Evolutionary conservation across 2,888 invertebrate genomes (phyloP).

Genomic region (Drosophila putrida): DNA sequence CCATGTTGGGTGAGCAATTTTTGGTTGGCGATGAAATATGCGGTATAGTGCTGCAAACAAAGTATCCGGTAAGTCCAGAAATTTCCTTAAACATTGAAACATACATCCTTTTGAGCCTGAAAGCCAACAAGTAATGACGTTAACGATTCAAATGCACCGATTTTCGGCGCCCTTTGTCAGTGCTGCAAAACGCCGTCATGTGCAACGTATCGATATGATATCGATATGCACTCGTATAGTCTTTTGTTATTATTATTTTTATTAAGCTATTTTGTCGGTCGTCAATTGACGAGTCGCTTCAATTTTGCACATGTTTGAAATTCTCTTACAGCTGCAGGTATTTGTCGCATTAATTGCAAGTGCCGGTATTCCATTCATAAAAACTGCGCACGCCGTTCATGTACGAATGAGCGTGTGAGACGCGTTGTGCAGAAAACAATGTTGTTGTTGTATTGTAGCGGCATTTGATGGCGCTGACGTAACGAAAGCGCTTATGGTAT

Average conservation of each 20-base stretch:
- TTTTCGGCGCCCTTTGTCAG: constrained; percentile 31
- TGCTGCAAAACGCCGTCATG: constrained; percentile 43
- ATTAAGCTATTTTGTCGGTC: constrained; percentile 8
- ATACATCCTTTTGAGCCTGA: constrained; percentile 7
- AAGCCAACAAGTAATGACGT: constrained; percentile 32
- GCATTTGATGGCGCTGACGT: constrained; percentile 57
- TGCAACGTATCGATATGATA: constrained; percentile 27
- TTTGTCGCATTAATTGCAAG: constrained; percentile 34
- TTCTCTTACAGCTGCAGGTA: constrained; percentile 37
- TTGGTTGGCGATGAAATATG: constrained; percentile 99
- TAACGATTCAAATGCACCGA: constrained; percentile 18
- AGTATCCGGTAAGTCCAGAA: constrained; percentile 88
- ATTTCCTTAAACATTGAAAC: background rate
- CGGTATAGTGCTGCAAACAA: constrained; percentile 97
- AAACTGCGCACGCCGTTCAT: constrained; percentile 44
- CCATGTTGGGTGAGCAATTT: constrained; percentile 99
- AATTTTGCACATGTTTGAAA: constrained; percentile 18
- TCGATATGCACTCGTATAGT: constrained; percentile 6
- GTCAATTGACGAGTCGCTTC: constrained; percentile 7
- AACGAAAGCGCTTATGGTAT: constrained; percentile 55
- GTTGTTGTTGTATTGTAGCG: constrained; percentile 43
- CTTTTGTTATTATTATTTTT: constrained; percentile 11
- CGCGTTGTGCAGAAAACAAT: constrained; percentile 38
- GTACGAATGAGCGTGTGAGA: constrained; percentile 50
- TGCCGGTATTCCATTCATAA: constrained; percentile 69